Percentiles rank a stretch among this genome's conserved stretches.
These are phyloP conservation scores for Stegostoma tigrinum DNA, from an alignment of 2,113 vertebrate species.

Conservation along the genomic window DNA sequence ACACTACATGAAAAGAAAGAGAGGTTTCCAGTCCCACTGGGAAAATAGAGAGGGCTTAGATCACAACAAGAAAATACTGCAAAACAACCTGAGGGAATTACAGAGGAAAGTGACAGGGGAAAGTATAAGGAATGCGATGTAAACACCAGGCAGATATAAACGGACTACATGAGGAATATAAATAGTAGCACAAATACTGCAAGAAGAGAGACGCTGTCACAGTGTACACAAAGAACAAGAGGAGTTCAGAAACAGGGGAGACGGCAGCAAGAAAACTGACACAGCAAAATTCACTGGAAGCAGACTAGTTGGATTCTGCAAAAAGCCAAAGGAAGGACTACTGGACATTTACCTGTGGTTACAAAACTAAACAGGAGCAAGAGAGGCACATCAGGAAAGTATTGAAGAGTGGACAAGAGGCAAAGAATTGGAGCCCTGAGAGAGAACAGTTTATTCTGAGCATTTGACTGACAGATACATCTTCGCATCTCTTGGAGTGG, in stretches of 20 bases:
- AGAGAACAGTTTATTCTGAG: too few species aligned
- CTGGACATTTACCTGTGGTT: neutral
- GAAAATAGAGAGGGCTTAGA: neutral
- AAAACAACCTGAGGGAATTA: neutral
- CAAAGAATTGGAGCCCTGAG: neutral
- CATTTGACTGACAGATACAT: neutral
- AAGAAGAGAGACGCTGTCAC: neutral
- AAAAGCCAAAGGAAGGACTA: neutral
- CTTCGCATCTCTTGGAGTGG: neutral
- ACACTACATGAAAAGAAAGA: neutral
- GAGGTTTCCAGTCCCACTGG: neutral
- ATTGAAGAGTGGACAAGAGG: neutral
- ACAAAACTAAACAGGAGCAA: neutral
- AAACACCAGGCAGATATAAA: constrained; percentile 20
- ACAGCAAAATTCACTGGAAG: neutral
- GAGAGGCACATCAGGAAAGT: neutral
- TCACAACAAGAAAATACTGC: neutral
- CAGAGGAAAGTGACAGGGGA: neutral
- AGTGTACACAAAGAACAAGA: neutral
- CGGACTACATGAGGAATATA: neutral
- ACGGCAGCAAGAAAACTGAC: neutral
- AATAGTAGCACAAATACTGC: neutral
- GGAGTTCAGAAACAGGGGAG: neutral
- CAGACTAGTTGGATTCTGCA: too few species aligned
- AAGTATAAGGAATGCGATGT: neutral